A percentile compares a stretch with the other conserved stretches of the same genome.
Evolutionary conservation across 2,113 vertebrate species (phyloP).

Genomic region (Corythornis cristatus): DNA sequence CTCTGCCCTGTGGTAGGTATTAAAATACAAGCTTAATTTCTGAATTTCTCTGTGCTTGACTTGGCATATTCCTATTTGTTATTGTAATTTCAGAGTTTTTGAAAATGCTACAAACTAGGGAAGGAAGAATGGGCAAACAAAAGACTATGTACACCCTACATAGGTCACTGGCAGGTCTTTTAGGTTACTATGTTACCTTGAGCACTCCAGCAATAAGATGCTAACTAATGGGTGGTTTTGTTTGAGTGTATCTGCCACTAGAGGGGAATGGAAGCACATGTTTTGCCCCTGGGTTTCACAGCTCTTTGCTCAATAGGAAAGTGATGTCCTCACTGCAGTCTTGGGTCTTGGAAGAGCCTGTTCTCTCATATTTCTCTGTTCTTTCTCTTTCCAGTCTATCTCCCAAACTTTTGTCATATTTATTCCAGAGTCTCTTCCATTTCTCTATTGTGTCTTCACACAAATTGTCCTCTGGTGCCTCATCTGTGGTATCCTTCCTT

Average conservation of each 20-base stretch:
- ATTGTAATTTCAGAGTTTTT: background rate
- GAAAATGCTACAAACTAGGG: background rate
- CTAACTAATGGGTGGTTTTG: background rate
- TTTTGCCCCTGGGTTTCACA: background rate
- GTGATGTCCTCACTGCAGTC: background rate
- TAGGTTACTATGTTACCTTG: background rate
- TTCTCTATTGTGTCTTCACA: background rate
- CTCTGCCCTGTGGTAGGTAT: background rate
- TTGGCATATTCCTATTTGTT: background rate
- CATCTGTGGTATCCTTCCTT: background rate
- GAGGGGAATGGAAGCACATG: conserved; percentile 48
- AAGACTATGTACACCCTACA: background rate
- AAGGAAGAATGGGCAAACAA: background rate
- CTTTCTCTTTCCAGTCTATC: background rate
- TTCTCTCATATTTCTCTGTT: background rate
- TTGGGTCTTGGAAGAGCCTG: background rate
- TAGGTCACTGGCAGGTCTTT: background rate
- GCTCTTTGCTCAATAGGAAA: background rate
- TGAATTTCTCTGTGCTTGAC: background rate
- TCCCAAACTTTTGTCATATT: background rate
- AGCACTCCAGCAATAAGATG: background rate
- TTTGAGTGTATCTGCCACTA: conserved; percentile 38
- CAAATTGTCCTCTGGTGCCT: background rate
- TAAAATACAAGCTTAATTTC: background rate
- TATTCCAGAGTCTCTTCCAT: background rate